Percentiles rank a stretch among this genome's conserved stretches.
Conservation (phyloP, 2,113 vertebrate species). For the Lucifuga dentata region DNA sequence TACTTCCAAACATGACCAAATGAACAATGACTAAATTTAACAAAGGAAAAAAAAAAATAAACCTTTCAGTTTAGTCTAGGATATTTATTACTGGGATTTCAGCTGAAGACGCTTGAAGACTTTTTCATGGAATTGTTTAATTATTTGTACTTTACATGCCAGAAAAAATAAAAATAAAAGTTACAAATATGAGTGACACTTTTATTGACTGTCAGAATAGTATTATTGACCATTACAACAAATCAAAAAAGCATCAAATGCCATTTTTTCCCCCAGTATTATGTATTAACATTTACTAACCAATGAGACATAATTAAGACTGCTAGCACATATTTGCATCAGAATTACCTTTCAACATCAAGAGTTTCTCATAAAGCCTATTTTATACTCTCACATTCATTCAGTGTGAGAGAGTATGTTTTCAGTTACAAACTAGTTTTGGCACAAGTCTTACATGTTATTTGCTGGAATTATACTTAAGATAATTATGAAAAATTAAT, state of each 20-base stretch:
- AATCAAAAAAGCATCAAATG: too few species aligned
- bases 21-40: constrained; percentile 83
- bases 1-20: constrained; percentile 86
- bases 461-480: too few species aligned
- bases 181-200: constrained; percentile 87
- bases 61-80: constrained; percentile 93
- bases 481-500: too few species aligned
- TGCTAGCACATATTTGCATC: too few species aligned
- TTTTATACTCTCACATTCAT: too few species aligned
- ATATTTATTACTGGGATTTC: constrained; percentile 95
- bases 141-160: constrained; percentile 99
- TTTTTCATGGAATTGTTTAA: constrained; percentile 99
- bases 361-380: too few species aligned
- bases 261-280: too few species aligned
- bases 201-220: constrained; percentile 34
- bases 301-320: too few species aligned
- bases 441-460: too few species aligned
- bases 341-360: too few species aligned
- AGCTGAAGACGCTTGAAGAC: constrained; percentile 94
- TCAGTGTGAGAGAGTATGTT: too few species aligned
- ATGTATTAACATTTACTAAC: not conserved
- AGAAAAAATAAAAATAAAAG: constrained; percentile 93
- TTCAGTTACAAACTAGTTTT: too few species aligned
- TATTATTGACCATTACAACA: constrained; percentile 5
- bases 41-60: constrained; percentile 78